Conservation (phyloP, 53 echinoderm and acorn worm genomes). For the Paelopatides confundens region DNA sequence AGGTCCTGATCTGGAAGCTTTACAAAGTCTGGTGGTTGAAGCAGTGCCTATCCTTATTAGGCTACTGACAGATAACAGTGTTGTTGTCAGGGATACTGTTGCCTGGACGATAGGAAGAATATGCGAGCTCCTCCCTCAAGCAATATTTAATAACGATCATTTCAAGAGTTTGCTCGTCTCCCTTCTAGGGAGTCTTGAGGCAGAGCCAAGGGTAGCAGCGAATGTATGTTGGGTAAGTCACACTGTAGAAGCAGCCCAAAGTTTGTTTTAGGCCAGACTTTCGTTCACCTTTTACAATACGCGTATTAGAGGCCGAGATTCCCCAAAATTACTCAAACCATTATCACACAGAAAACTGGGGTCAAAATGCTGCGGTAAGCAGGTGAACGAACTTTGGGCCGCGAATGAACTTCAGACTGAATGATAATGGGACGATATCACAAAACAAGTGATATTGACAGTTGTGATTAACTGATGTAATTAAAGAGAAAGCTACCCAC, state of each 20-base stretch:
- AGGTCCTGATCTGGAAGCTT: conserved; percentile 79
- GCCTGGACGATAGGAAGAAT: conserved; percentile 97
- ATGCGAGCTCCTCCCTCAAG: conserved; percentile 95
- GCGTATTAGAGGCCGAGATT: too few species aligned
- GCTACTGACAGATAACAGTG: conserved; percentile 75
- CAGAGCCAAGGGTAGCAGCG: conserved; percentile 95
- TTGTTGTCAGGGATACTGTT: conserved; percentile 88
- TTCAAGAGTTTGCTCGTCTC: conserved; percentile 73
- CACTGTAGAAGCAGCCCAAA: background rate
- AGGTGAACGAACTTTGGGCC: too few species aligned
- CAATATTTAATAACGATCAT: conserved; percentile 70
- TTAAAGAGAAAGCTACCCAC: too few species aligned
- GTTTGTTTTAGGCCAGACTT: too few species aligned
- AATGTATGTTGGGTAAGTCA: conserved; percentile 98
- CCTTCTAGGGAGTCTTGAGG: conserved; percentile 68
- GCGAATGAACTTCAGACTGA: too few species aligned
- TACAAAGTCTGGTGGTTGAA: conserved; percentile 79
- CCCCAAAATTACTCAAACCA: too few species aligned
- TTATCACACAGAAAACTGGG: too few species aligned
- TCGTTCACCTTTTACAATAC: too few species aligned
- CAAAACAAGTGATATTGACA: too few species aligned
- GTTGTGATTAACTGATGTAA: too few species aligned
- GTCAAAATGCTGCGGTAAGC: too few species aligned
- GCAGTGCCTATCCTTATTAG: conserved; percentile 78
- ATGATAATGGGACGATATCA: too few species aligned